These are phyloP conservation scores for Eleutherodactylus coqui DNA, from an alignment of 2,797 vertebrate species.

Conservation along the genomic window DNA sequence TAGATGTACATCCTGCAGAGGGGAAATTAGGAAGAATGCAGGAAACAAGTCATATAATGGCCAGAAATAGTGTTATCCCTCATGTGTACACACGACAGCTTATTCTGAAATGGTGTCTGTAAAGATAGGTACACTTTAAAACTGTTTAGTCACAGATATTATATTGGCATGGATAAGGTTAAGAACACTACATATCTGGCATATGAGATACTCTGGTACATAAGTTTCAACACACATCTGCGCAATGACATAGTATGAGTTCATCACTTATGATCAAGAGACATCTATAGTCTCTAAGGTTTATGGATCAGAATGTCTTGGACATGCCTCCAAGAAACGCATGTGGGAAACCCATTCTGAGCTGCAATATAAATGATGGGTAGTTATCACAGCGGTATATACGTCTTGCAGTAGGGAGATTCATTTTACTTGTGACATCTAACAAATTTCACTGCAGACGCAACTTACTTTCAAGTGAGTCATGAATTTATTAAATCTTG, in stretches of 20 bases:
- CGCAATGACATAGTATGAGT: conserved; percentile 25
- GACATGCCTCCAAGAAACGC: conserved; percentile 21
- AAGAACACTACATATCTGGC: conserved; percentile 19
- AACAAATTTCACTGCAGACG: conserved; percentile 30
- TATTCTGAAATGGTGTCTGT: no score
- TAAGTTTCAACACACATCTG: conserved; percentile 43
- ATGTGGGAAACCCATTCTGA: conserved; percentile 44
- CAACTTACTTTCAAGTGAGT: conserved; percentile 37
- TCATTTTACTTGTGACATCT: conserved; percentile 23
- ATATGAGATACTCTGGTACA: conserved; percentile 14
- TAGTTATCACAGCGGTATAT: conserved; percentile 20
- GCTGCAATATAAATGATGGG: conserved; percentile 21
- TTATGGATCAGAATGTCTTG: conserved; percentile 14
- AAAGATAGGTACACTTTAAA: no score
- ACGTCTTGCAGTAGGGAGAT: conserved; percentile 6
- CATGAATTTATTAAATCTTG: conserved; percentile 34
- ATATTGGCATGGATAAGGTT: background rate
- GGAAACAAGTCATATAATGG: no score
- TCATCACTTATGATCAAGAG: conserved; percentile 30
- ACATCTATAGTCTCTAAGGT: conserved; percentile 10
- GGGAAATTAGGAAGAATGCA: no score
- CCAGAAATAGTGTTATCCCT: no score
- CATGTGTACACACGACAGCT: no score
- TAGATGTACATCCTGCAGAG: no score
- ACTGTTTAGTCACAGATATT: background rate